phyloP scores from a whole-genome alignment of 2,113 vertebrate species.

The Nibea albiflora region DNA sequence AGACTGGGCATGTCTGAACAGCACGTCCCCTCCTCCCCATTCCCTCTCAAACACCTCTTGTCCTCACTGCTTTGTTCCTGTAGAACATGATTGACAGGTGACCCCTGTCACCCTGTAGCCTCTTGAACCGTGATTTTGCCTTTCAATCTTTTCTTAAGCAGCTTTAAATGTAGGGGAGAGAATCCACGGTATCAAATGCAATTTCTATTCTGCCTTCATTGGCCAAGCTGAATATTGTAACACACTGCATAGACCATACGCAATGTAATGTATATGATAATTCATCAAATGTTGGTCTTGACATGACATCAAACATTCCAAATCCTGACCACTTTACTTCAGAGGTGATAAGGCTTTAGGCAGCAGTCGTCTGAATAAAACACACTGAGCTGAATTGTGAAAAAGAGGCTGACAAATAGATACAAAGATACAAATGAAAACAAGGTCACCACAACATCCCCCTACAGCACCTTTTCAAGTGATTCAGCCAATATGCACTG shows the following conservation, averaged over 20 bases:
- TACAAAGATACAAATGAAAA: not conserved
- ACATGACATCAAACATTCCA: not conserved
- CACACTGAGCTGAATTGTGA: too few relatives aligned
- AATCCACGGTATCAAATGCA: not conserved
- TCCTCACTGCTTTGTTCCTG: conserved; percentile 29
- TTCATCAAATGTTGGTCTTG: not conserved
- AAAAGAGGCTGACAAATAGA: not conserved
- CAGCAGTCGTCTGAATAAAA: not conserved
- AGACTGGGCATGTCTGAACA: conserved; percentile 60
- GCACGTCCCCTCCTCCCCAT: not conserved
- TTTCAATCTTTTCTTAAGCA: conserved; percentile 16
- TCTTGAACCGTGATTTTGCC: conserved; percentile 38
- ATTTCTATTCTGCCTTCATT: not conserved
- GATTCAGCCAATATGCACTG: not conserved
- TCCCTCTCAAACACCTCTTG: conserved; percentile 18
- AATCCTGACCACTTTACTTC: not conserved
- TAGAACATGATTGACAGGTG: conserved; percentile 49
- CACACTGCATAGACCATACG: not conserved
- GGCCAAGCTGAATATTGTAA: not conserved
- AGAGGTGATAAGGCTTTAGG: not conserved
- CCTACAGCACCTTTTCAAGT: not conserved
- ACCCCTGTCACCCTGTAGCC: conserved; percentile 17
- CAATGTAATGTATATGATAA: not conserved
- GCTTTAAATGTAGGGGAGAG: not conserved
- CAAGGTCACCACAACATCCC: not conserved